Percentiles rank a stretch among this genome's conserved stretches.
Evolutionary conservation across 2,113 vertebrate genomes (phyloP).

Genomic region (Tetrax tetrax): DNA sequence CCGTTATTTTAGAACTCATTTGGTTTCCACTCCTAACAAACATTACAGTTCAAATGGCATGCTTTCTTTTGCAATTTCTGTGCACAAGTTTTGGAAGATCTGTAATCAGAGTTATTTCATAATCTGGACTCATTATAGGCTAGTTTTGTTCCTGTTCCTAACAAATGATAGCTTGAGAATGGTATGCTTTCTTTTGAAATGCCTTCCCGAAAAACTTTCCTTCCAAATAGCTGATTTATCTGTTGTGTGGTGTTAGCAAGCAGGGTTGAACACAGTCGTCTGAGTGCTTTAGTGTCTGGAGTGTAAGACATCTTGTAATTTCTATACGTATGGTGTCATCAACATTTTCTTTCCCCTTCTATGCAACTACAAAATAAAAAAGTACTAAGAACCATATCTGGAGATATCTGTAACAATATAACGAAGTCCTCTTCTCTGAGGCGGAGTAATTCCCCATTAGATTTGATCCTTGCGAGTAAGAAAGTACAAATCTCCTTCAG

Average conservation of each 20-base stretch:
- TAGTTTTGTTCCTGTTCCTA: neutral
- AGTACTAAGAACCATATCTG: neutral
- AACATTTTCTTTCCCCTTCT: neutral
- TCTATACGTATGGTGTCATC: neutral
- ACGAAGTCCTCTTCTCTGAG: neutral
- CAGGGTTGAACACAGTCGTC: fast-evolving
- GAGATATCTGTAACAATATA: neutral
- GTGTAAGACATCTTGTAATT: neutral
- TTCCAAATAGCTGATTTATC: neutral
- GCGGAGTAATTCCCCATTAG: neutral
- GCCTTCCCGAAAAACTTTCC: neutral
- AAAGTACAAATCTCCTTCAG: neutral
- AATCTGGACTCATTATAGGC: neutral
- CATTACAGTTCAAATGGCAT: neutral
- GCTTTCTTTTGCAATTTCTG: neutral
- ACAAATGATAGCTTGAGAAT: neutral
- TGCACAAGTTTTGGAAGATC: fast-evolving
- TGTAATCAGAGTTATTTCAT: neutral
- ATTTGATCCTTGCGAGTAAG: neutral
- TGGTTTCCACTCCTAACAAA: neutral
- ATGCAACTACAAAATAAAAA: neutral
- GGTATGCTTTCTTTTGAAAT: neutral
- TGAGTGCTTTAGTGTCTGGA: neutral
- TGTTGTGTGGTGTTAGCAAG: neutral
- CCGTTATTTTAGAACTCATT: neutral